Base-by-base conservation (phyloP, 2,797 vertebrate species). In the Neosilurus mollespiculum region DNA sequence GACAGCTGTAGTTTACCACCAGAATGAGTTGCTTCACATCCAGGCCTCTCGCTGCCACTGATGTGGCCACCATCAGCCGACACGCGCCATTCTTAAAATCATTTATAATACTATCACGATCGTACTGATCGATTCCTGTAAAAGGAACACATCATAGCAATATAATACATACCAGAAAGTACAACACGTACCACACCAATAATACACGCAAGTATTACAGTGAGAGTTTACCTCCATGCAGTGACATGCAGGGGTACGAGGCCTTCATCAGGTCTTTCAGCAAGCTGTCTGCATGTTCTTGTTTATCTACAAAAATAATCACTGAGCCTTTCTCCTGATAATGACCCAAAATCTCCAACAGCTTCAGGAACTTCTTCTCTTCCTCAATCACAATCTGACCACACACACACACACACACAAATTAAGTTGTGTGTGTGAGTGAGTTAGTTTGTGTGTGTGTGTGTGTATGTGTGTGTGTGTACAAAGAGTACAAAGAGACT, bases 261-360 rank as follows among this genome's bases (percentile, higher is more conserved):
- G 98, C 98, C 91, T 98, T 98, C 98, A 99, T 99, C 89, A 99
- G 92, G 89, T 99, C 98, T 92, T 99, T 99, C 30, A 99, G 91
- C 85, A 99, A 91, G 0, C 88, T 95, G 49, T 99, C 98, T 0
- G 98, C 98, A 0, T 99, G 98, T 88, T 99, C 98, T 89, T 99
- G 98, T 86, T 99, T 99, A 93, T 99, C 98, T 88, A 99, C 98
- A 88, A 99, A 99, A 89, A 99, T 97, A 87, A 99, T 98, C 84
- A 99, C 97, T 0, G 98, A 96, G 83, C 98, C 98, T 70, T 96
- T 98, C 93, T 99, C 98, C 92, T 99, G 98, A 90, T 99, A 99
- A 92, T 97, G 97, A 24, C 98, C 98, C 84, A 99, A 91, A 77
- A 99, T 95, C 89, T 99, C 98, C 89, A 99, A 91, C 77, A 99